phyloP scores from a whole-genome alignment of 2,113 vertebrate genomes.

The Microcebus ravelobensis region DNA sequence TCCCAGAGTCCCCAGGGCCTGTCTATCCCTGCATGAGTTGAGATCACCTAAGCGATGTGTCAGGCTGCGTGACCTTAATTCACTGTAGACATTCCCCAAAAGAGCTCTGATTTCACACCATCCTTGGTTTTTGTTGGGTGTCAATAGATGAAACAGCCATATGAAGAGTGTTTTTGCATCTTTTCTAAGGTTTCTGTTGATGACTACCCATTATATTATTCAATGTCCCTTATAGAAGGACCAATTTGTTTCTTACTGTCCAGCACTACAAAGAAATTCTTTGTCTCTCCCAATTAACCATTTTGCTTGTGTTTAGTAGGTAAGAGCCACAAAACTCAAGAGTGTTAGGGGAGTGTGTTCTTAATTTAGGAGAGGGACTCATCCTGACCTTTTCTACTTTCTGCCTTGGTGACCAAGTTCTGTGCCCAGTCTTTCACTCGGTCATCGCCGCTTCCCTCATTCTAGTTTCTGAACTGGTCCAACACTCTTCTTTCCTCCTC shows the following conservation, averaged over 20 bases:
- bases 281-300: background rate
- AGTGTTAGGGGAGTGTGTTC: background rate
- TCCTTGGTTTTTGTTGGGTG: background rate
- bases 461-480: background rate
- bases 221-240: background rate
- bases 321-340: background rate
- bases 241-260: background rate
- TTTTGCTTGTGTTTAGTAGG: background rate
- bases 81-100: background rate
- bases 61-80: background rate
- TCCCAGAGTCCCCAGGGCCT: background rate
- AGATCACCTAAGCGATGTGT: background rate
- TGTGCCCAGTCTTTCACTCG: background rate
- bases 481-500: background rate
- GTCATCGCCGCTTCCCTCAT: background rate
- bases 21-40: background rate
- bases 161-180: background rate
- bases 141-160: background rate
- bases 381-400: background rate
- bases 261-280: background rate
- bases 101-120: background rate
- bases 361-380: background rate
- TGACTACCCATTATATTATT: background rate
- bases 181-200: constrained; percentile 16
- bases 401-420: background rate